A percentile compares a stretch with the other conserved stretches of the same genome.
Evolutionary conservation across 2,888 invertebrate species (phyloP).

Genomic region (Agonopterix alstromeriana): DNA sequence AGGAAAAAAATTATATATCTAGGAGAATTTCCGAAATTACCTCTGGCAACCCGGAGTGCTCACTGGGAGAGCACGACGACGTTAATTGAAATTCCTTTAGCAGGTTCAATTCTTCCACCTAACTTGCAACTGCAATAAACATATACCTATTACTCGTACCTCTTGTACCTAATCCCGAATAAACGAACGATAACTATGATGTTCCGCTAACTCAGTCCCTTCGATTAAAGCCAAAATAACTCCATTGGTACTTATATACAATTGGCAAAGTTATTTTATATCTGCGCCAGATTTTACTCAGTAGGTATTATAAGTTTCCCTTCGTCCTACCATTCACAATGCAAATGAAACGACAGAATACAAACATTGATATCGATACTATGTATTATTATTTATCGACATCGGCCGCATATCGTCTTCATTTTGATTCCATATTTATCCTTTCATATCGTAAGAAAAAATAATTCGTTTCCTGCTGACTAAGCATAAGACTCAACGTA

Average conservation of each 20-base stretch:
- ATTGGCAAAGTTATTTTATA: constrained; percentile 4
- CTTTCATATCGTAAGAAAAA: background rate
- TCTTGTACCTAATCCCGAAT: background rate
- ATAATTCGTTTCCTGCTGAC: background rate
- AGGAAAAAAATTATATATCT: too few species aligned
- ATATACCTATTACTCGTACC: too few species aligned
- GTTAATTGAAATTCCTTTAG: constrained; percentile 16
- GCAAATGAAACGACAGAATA: constrained; percentile 8
- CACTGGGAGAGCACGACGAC: constrained; percentile 3
- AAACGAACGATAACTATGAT: constrained; percentile 3
- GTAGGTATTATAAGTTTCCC: constrained; percentile 5
- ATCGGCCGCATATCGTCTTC: constrained; percentile 8
- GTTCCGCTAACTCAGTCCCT: background rate
- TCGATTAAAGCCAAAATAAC: background rate
- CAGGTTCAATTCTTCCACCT: constrained; percentile 9
- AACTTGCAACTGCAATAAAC: constrained; percentile 4
- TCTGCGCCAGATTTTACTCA: constrained; percentile 4
- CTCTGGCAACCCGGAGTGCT: too few species aligned
- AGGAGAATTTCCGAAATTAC: too few species aligned
- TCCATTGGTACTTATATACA: background rate
- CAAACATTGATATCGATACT: constrained; percentile 10
- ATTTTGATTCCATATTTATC: constrained; percentile 8
- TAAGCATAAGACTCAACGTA: background rate
- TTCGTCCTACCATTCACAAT: constrained; percentile 6
- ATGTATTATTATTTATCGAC: constrained; percentile 10